Base-by-base conservation (phyloP, 1,140 invertebrate genomes). In the Potamilus streckersoni region DNA sequence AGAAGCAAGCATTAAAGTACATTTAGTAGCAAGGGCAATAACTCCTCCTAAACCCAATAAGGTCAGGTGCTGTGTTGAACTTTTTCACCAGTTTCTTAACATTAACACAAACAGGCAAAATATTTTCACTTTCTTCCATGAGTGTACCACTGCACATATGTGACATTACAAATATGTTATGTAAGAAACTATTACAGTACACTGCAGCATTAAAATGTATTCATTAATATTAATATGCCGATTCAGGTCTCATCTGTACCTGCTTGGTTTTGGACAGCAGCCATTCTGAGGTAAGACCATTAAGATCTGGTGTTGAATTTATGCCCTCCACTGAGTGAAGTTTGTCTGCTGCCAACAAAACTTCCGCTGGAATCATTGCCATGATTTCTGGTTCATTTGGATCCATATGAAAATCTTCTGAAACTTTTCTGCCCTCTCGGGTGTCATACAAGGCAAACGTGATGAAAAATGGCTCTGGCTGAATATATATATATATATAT, bases 351-450 rank as follows among this genome's bases (percentile, higher is more conserved):
- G 80, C 75, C 62, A 79, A 76, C 76, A 86, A 71, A 68, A 89
- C 66, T 61, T 89, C 86, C 19, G 81, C 82, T n/a, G 92, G 92
- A 63, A 94, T 81, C 87, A 94, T 91, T 69, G 90, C 90, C 38
- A 90, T 89, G 2, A 94, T 92, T 78, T 91, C 90, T 5, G 92
- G 89, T 78, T 95, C 92, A 90, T 97, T 97, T 1, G 97, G 91
- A 89, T 97, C 95, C 87, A 97, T 96, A 88, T 96, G 94, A 90
- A 98, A 98, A 89, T 97, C 96, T 89, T 98, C 97, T 1, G 95
- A 95, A 27, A 98, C 91, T 90, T 98, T 98, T 83, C 93, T 93
- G 17, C 94, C 95, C 78, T 93, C 93, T 85, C 94, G 93, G 2
- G 94, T 94, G 92, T 98, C 96, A 88, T 95, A 98, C 11, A 98